A percentile compares a stretch with the other conserved stretches of the same genome.
These are phyloP conservation scores for Sinhomidia bicolor DNA, from an alignment of 2,888 invertebrate genomes.

Conservation along the genomic window DNA sequence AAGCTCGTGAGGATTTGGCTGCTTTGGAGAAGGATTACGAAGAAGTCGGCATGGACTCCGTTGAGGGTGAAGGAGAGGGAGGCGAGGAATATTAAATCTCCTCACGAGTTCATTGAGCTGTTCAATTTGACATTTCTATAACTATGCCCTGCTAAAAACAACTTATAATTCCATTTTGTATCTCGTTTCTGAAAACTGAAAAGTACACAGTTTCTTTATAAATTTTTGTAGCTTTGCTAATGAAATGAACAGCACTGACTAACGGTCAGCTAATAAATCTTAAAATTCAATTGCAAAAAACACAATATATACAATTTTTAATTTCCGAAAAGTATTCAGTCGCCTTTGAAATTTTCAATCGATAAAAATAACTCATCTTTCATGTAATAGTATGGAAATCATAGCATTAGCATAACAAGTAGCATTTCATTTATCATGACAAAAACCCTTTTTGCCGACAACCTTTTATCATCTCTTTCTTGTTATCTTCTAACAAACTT, in stretches of 20 bases:
- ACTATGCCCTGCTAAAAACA: constrained; percentile 4
- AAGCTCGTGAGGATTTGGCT: constrained; percentile 77
- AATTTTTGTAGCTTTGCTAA: constrained; percentile 70
- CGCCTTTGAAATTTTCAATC: no score
- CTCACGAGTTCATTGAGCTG: constrained; percentile 21
- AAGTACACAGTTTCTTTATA: constrained; percentile 39
- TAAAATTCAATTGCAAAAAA: neutral
- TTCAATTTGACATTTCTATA: constrained; percentile 33
- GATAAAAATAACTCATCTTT: neutral
- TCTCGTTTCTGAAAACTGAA: neutral
- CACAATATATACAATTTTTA: neutral
- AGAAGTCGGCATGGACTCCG: constrained; percentile 74
- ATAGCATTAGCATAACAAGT: no score
- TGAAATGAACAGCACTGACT: constrained; percentile 49
- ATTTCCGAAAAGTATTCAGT: neutral
- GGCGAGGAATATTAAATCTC: constrained; percentile 57
- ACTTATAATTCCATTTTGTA: constrained; percentile 33
- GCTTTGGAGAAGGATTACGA: constrained; percentile 76
- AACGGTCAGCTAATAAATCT: constrained; percentile 24
- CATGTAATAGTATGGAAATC: no score
- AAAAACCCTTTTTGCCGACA: no score
- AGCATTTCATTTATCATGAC: no score
- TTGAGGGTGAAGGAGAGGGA: constrained; percentile 58
- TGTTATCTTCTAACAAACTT: no score
- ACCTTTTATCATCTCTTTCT: no score